Evolutionary conservation across 2,797 vertebrate species (phyloP).

Genomic region (Betta splendens): DNA sequence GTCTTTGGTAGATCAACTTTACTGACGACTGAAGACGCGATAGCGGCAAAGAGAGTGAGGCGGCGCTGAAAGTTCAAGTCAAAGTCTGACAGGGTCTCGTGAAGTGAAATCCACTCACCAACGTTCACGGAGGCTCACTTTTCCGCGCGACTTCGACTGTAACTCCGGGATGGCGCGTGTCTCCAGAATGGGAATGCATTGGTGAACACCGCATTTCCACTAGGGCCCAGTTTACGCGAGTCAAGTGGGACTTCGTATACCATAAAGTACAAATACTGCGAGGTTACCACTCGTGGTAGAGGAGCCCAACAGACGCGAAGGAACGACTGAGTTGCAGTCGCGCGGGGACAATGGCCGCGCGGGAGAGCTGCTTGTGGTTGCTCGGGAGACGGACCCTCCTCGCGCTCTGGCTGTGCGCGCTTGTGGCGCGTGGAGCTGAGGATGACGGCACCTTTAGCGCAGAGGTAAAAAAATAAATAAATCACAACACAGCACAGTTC

Average conservation of each 20-base stretch:
- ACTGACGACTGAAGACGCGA: neutral
- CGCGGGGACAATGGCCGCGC: slow-evolving; percentile 68
- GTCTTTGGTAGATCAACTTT: neutral
- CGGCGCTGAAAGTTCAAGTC: neutral
- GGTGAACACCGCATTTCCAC: slow-evolving; percentile 8
- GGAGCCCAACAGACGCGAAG: neutral
- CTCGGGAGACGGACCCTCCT: slow-evolving; percentile 79
- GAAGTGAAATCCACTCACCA: neutral
- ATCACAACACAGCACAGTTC: neutral
- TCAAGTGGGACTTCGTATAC: neutral
- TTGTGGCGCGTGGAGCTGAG: slow-evolving; percentile 64
- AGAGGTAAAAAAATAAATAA: slow-evolving; percentile 70
- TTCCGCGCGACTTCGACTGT: neutral
- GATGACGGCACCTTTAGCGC: slow-evolving; percentile 70
- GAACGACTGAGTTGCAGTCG: too few relatives aligned
- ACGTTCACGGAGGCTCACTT: neutral
- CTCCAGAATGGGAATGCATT: slow-evolving; percentile 1
- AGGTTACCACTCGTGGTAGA: neutral
- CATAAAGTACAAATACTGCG: neutral
- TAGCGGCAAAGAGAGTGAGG: neutral
- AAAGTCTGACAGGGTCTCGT: neutral
- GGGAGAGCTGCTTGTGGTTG: slow-evolving; percentile 66
- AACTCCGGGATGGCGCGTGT: slow-evolving; percentile 26
- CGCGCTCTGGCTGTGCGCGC: slow-evolving; percentile 71
- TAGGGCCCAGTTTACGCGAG: neutral